Evolutionary conservation across 2,113 vertebrate genomes (phyloP), one percentile per base, ranked within the genome.

Genomic region (Octodon degus): DNA sequence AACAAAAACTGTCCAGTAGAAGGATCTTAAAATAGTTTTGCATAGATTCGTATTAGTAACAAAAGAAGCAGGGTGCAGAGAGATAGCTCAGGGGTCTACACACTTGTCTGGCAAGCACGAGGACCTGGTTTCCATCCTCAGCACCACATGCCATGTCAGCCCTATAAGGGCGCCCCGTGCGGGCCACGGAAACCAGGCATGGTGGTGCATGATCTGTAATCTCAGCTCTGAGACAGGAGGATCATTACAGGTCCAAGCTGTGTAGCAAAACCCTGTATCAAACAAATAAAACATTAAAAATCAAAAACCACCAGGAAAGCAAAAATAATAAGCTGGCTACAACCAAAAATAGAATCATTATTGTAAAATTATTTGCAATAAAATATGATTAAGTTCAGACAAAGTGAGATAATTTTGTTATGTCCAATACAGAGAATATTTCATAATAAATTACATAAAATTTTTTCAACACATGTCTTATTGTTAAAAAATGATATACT

Each of bases 351-450:
- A 77, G 5, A 74, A 37, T 63, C 89, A 32, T 83, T 72, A 30
- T n/a, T 70, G 2, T 76, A 87, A 86, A 91, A 90, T 53, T 74
- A 82, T 79, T 83, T 60, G 7, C 27, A 88, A 6, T 82, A 86
- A 94, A 74, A 76, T 76, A 94, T 65, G 86, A 79, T 4, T 91
- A 58, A 74, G 43, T 92, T 95, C 5, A 90, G 74, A 25, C 3
- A 30, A 20, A 67, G 16, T 40, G 5, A 34, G 43, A 43, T 43
- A 32, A 22, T 60, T 32, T 77, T 95, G 19, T 86, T 86, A 11
- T 11, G 67, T 62, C 8, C 83, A 85, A 77, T 67, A 32, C 0
- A 60, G 3, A 93, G 77, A 7, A n/a, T 95, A 60, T 79, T 85
- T 91, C 19, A 84, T 43, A 65, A 37, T 1, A 1, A 37, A 50